Base-by-base conservation (phyloP, 2,888 invertebrate species). In the Cremastobaeus sp. region DNA sequence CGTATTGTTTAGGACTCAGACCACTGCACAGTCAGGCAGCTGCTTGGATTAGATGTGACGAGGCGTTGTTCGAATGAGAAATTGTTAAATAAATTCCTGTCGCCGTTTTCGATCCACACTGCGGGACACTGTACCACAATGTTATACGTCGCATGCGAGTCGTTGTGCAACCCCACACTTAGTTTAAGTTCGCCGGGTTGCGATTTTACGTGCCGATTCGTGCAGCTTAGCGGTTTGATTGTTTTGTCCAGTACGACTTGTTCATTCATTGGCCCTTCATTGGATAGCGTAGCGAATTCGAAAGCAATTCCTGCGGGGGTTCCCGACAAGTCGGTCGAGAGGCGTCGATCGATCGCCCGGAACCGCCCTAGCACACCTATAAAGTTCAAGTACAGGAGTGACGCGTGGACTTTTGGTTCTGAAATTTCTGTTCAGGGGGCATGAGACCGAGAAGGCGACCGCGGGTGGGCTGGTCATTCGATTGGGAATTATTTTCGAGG, bases 111-210 rank as follows among this genome's bases (percentile, higher is more conserved):
- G 3, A 74, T 54, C 48, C 47, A 48, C 39, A 55, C 17, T 55
- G 62, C 54, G 62, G 45, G 20, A 52, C 35, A 70, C 59, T 74
- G 65, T 74, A 74, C 34, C 68, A 69, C 69, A 68, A 64, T 68
- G 73, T 64, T 73, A 64, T 12, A 64, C 37, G 52, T 62, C 64
- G 62, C 50, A 57, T 68, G 60, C 17, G 32, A 60, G 35, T 48
- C 41, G 14, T 25, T 34, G 37, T 50, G 60, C 17, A 18, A 20
- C 59, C 47, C 15, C 55, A 62, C 69, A 32, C 5, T 3, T 32
- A n/a, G 3, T 41, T 55, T 60, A 34, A 11, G 45, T 50, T 64
- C 18, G 20, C 35, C 43, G 25, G 17, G n/a, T 50, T 43, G 59
- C 25, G 59, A 47, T 66, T 74, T 66, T 73, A 68, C 65, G 66